Conservation (phyloP, 2,888 invertebrate genomes). For the Metacarcinus magister region DNA sequence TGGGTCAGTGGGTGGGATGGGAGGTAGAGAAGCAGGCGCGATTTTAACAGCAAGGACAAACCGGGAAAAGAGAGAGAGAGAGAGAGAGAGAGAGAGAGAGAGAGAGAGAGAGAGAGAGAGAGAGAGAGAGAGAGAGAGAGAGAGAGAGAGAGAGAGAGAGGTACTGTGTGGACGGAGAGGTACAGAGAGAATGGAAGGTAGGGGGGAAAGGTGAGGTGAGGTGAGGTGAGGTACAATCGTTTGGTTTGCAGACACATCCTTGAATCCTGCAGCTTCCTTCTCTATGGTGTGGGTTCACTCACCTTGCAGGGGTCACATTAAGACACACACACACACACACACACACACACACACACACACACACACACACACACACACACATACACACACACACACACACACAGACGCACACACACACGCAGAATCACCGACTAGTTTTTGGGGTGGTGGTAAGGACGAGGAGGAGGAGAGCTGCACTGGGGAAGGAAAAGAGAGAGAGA, state of each 20-base stretch:
- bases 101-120: not conserved
- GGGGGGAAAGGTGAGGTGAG: not conserved
- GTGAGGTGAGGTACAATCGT: too few relatives aligned
- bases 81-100: constrained; percentile 21
- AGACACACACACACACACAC: constrained; percentile 43
- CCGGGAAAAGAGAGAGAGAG: not conserved
- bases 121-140: not conserved
- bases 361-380: constrained; percentile 13
- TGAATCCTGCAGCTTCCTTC: not conserved
- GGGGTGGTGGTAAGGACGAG: not conserved
- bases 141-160: not conserved
- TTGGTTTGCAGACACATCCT: not conserved
- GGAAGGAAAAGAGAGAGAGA: not conserved
- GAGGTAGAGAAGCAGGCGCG: not conserved
- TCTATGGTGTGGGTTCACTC: constrained; percentile 5
- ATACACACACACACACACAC: constrained; percentile 49
- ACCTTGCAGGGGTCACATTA: not conserved
- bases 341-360: constrained; percentile 29
- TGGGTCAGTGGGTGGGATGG: constrained; percentile 31
- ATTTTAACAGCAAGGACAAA: too few relatives aligned
- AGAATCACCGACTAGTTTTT: not conserved
- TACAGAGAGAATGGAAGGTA: not conserved
- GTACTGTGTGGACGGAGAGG: not conserved
- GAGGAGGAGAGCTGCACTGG: not conserved
- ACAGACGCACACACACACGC: constrained; percentile 27